These are phyloP conservation scores for Euplexia lucipara DNA, from an alignment of 2,888 invertebrate species.

Conservation along the genomic window DNA sequence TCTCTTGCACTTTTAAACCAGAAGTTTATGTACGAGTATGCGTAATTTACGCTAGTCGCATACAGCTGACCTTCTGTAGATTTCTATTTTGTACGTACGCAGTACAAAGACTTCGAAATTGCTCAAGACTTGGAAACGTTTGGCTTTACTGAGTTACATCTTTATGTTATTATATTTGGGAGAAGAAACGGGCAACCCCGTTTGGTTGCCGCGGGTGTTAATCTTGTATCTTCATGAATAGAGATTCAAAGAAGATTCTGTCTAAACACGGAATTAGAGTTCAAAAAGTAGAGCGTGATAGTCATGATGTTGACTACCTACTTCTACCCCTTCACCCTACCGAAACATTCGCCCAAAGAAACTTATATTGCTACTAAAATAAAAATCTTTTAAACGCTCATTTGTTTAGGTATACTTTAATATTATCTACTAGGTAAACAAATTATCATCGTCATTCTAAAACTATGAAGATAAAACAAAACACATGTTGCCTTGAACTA, in stretches of 20 bases:
- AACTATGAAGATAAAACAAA: no score
- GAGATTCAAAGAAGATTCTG: not conserved
- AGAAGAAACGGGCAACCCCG: not conserved
- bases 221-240: slow-evolving; percentile 7
- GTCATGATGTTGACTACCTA: no score
- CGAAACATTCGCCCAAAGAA: no score
- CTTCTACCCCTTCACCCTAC: no score
- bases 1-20: not conserved
- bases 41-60: not conserved
- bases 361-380: no score
- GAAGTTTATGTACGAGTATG: not conserved
- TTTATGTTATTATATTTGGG: slow-evolving; percentile 12
- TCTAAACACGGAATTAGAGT: not conserved
- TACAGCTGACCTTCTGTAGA: not conserved
- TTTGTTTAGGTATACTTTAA: no score
- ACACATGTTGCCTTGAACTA: no score
- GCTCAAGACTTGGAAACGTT: slow-evolving; percentile 18
- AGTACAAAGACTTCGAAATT: slow-evolving; percentile 21
- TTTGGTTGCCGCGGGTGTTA: not conserved
- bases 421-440: no score
- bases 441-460: no score
- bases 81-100: not conserved
- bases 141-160: slow-evolving; percentile 1
- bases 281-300: no score
- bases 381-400: no score